Conservation (phyloP, 2,113 vertebrate genomes). For the Uria lomvia region DNA sequence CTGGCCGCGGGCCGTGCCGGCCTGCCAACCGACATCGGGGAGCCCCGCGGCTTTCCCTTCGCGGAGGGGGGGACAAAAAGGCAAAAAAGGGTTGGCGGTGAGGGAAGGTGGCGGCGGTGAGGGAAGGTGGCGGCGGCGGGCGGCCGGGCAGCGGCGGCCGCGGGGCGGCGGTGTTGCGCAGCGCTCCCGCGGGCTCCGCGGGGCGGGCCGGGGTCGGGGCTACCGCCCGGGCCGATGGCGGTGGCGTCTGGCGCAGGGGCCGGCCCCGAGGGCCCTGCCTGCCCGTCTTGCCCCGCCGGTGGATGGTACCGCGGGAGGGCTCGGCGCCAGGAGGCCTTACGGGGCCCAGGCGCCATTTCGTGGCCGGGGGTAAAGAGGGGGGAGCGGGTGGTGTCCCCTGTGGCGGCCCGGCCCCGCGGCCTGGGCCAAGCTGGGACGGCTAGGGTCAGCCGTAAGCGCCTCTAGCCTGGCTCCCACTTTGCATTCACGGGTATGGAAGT, state of each 20-base stretch:
- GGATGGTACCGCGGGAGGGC: not conserved
- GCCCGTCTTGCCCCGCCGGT: not conserved
- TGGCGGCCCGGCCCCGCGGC: too few species aligned
- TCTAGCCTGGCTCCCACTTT: too few species aligned
- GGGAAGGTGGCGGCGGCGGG: not conserved
- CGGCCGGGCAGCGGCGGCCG: not conserved
- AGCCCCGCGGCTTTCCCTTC: not conserved
- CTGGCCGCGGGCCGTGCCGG: not conserved
- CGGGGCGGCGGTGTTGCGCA: conserved; percentile 41
- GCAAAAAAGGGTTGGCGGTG: too few species aligned
- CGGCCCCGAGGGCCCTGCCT: not conserved
- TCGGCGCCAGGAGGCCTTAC: not conserved
- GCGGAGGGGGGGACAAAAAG: fast-evolving
- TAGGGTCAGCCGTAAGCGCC: not conserved
- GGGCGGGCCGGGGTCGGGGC: not conserved
- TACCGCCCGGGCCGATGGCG: too few species aligned
- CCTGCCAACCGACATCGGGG: not conserved
- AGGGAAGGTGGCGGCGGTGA: not conserved
- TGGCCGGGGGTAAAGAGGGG: not conserved
- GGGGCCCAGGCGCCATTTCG: not conserved
- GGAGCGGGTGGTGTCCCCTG: not conserved
- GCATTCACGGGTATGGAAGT: not conserved
- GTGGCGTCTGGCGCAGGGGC: not conserved
- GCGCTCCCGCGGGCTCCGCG: not conserved
- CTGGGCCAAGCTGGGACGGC: not conserved